Evolutionary conservation across 2,797 vertebrate genomes (phyloP), one percentile per base, ranked within the genome.

Genomic region (Lerista edwardsae): DNA sequence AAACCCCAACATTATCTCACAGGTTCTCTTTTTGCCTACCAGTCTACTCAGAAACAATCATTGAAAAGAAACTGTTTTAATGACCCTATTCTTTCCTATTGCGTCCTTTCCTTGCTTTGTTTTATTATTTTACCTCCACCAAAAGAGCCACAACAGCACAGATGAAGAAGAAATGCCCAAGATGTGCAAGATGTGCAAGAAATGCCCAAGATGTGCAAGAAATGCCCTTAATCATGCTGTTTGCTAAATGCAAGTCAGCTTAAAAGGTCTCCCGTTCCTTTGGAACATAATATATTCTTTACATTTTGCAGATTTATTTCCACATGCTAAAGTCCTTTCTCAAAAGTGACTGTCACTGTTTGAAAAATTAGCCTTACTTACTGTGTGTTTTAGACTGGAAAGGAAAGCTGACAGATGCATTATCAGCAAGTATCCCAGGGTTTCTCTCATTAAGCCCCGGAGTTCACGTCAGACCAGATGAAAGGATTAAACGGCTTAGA

Each of bases 321-420:
- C 91, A 84, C 85, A 88, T 77, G 78, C 75, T 65, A 88, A 90
- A 75, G 89, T 34, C 81, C 68, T 87, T 93, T 57, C 90, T 88
- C 81, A 88, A 84, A 94, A 94, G 69, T 68, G 78, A 92, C 81
- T 85, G 89, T 90, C 91, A 92, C 51, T 19, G 36, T 84, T 85
- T 93, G 90, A 94, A 94, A 93, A 92, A 94, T 87, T 61, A 91
- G 36, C 67, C 72, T 91, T 85, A 86, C 85, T 92, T 85, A 84
- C 83, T 61, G 25, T 82, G 80, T 83, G 90, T 90, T 91, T 80
- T 25, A 61, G 81, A 87, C 75, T 83, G 82, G 62, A 79, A 81
- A 86, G 76, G 78, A 83, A 89, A 87, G 77, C 69, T 89, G 90
- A 88, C 76, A 87, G 91, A 81, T 92, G 82, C 76, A 59, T 79